Base-by-base conservation (phyloP, 2,797 vertebrate species). In the Notolabrus celidotus region DNA sequence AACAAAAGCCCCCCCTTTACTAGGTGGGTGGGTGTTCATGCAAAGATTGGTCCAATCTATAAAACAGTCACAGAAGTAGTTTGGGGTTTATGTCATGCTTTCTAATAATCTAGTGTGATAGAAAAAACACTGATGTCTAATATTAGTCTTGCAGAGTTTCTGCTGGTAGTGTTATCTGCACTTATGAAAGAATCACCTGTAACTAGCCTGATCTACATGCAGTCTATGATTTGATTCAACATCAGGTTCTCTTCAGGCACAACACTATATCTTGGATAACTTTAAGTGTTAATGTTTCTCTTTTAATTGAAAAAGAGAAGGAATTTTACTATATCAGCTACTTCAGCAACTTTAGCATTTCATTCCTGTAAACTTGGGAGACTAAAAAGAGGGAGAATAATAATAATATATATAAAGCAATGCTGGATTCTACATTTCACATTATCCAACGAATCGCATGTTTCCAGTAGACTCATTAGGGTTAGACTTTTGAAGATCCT, bases 91-190 rank as follows among this genome's bases (percentile, higher is more conserved):
- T 22, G 47, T 59, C 31, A 43, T 31, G 31, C 57, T 33, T 71
- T 62, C 41, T 9, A 73, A 41, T 63, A 66, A 43, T 64, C n/a
- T 58, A 41, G 60, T 57, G 31, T 58, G 56, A 69, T 38, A 41
- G 47, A 45, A 27, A 38, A 53, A 59, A 61, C 52, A 46, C 43
- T 71, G 34, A 75, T 2, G 0, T 17, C 17, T 47, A 36, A 74
- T 65, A 71, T 74, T 74, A 82, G 71, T 43, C 6, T 25, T 31
- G 69, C 25, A 51, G 38, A 36, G 11, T 56, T 67, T 46, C 29
- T 60, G 20, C 27, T 56, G 20, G 54, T 57, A 41, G 31, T 41
- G 17, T 51, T 22, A 54, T 42, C n/a, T 57, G 58, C 45, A 63
- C 23, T 63, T 59, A 77, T n/a, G 1, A 14, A 60, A 39, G 11